Evolutionary conservation across 2,797 vertebrate genomes (phyloP), one percentile per base, ranked within the genome.

Genomic region (Sebastiscus albofasciatus): DNA sequence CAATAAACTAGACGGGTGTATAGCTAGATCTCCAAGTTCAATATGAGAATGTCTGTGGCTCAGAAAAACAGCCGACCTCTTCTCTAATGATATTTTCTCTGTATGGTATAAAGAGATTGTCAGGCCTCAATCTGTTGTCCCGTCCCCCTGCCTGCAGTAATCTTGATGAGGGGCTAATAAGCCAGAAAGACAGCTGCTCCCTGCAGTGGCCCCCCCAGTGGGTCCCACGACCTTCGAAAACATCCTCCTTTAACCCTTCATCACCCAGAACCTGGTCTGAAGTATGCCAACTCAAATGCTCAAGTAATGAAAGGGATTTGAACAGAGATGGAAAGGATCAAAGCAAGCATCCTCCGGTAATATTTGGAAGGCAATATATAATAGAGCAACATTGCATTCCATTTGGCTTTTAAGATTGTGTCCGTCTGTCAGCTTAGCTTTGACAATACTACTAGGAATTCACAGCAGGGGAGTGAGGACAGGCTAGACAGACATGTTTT

Each of bases 241-340:
- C 71, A 90, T 86, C 83, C 78, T n/a, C 55, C 2, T n/a, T 90
- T 91, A 90, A 88, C 91, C 87, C 83, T 72, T 92, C 75, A 55
- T 75, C 67, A 58, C 77, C 77, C 82, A 27, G 24, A n/a, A 62
- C 64, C 75, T 71, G 70, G 85, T 72, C 88, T 78, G 69, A 88
- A 73, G 82, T 82, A 82, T 85, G 80, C 31, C 24, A 12, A 24
- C 79, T 80, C 75, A 87, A 88, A 92, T 89, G 78, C 91, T 82
- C 79, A 86, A 89, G 89, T 94, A 94, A 95, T 95, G 93, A 95
- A 95, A 93, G 74, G 85, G 91, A 89, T 93, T 67, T 87, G 60
- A 74, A 26, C 55, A 78, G 79, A 90, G 91, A 77, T 29, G 1
- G 52, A 49, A 46, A 56, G 84, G 89, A 91, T 91, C 84, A 89